Evolutionary conservation across 1,140 invertebrate species (phyloP), one percentile per base, ranked within the genome.

Genomic region (Drosophila erecta): DNA sequence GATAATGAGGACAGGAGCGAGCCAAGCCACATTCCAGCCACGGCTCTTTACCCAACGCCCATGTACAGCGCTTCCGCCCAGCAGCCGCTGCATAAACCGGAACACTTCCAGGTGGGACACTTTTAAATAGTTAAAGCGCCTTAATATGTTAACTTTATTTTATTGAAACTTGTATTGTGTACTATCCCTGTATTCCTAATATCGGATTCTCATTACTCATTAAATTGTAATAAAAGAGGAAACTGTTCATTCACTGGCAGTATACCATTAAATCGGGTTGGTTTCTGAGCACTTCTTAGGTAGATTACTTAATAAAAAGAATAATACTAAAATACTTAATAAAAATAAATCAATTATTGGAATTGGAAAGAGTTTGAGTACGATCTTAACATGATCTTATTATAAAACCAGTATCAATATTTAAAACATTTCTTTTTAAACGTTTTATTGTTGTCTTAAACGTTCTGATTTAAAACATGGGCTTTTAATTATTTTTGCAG

Each of bases 21-120:
- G 37, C 44, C 66, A 41, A 57, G 59, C 50, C 33, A 80, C 79
- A 89, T 87, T 89, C 83, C 84, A 87, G 58, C 65, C 54, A 70
- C 73, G 51, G 22, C 46, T 33, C 10, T 38, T 15, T 47, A 66
- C 37, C 47, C 35, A 8, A 54, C 61, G 37, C 50, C 61, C 7
- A 49, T 62, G 15, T 86, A 71, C 40, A 74, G 65, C 59, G 64
- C 55, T 61, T 56, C 73, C 38, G 61, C 55, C 7, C 73, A 67
- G 33, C 81, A 71, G 30, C 60, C 58, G 43, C 55, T 65, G 17
- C 55, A 53, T 14, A 44, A 56, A 11, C 50, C 65, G 65, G 67
- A 70, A 35, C 67, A 76, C 53, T 77, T 70, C 40, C 64, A 76
- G 64, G 74, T 77, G 55, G 73, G 72, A 30, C 44, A 65, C 24